Evolutionary conservation across 2,797 vertebrate genomes (phyloP), one percentile per base, ranked within the genome.

Genomic region (Phoxinus dragarum): DNA sequence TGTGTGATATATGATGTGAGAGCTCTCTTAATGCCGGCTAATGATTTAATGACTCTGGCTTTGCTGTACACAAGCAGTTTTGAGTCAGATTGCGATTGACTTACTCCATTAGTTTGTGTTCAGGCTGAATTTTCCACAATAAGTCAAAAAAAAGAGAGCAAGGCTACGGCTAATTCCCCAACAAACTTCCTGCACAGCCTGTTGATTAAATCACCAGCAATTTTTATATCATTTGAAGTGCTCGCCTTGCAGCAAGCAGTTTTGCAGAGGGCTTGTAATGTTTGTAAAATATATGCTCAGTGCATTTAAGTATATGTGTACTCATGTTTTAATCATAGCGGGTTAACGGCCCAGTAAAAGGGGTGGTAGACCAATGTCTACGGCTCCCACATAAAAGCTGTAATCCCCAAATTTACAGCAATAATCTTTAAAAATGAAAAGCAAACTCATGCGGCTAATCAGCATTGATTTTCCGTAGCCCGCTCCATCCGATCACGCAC

Each of bases 361-460:
- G 34, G 82, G 38, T 82, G 69, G 19, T 42, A 56, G 64, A 66
- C 23, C 64, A 77, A 71, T 44, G 38, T 44, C 66, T 84, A 79
- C 40, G 6, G 19, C 47, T 23, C 38, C 27, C n/a, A n/a, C 76
- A 64, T 82, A 82, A 79, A 91, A 90, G 89, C 93, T 92, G 93
- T 93, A 94, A 94, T 94, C 92, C 89, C 92, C 92, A 92, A 86
- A 93, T 94, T 93, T 92, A 94, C 93, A 93, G 91, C 91, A 94
- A 93, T 91, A 91, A 90, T 91, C 73, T 80, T 93, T 93, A 93
- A 92, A 93, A 94, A 94, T 92, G 90, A 87, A 94, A 93, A 91
- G 92, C 89, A 93, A 93, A 89, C 88, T 89, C 86, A 82, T 93
- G 93, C 85, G n/a, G 82, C 89, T 90, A 92, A 92, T 92, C 91